Evolutionary conservation across 2,797 vertebrate species (phyloP), one percentile per base, ranked within the genome.

Genomic region (Xiphophorus birchmanni): DNA sequence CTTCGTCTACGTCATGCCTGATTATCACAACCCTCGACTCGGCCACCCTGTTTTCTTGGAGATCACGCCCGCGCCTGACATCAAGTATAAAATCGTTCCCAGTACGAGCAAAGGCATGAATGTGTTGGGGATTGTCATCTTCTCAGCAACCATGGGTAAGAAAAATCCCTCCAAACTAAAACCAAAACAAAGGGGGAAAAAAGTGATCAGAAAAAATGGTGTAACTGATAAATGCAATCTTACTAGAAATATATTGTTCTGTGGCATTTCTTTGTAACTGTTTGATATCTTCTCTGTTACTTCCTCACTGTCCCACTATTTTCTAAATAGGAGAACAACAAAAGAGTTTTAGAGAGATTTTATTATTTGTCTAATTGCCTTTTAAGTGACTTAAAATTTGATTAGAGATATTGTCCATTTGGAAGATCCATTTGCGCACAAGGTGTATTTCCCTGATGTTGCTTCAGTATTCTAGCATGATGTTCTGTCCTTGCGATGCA

Each of bases 51-150:
- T 97, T 78, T 95, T 97, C 80, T 93, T 98, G 1, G 97, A 97
- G 91, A 95, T 98, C 87, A 98, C 97, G 0, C 97, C 97, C 0
- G 93, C 97, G 0, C 97, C 97, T 0, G 96, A 97, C 87, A 90
- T 97, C 89, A 95, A 94, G 77, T 98, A 97, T 86, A 96, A 93
- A 88, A 96, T 96, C 1, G 88, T 96, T 48, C 96, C 97, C 0
- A 97, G 97, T 5, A 96, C 92, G 88, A 98, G 96, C 90, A 97
- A 96, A 1, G 97, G 97, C 90, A 97, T 97, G 97, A 98, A 98
- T 0, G 97, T 98, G 4, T 81, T 98, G 80, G 97, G 97, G 1
- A 97, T 98, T 0, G 97, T 98, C 78, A 97, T 98, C 92, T 98
- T 98, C 93, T 98, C 97, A 0, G 97, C 96, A 35, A 97, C 97